phyloP scores from a whole-genome alignment of 2,888 invertebrate species.

The Trissoscelio sp. region DNA sequence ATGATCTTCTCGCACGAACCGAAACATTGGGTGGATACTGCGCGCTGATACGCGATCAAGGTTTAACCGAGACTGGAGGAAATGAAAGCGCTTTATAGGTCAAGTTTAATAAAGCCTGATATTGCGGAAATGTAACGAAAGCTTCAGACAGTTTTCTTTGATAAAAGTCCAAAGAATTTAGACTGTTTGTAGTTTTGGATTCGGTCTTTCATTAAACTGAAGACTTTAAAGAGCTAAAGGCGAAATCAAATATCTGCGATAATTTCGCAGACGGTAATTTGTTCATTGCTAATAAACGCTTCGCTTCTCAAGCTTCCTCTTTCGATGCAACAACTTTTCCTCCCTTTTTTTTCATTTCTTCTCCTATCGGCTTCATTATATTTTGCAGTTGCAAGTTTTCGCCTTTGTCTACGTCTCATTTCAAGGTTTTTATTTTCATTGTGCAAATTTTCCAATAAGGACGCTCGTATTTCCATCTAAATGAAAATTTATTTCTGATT shows the following conservation, averaged over 20 bases:
- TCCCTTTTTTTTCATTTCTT: not conserved
- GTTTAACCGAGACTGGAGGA: slow-evolving; percentile 27
- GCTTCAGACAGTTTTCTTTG: not conserved
- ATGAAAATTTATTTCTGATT: slow-evolving; percentile 44
- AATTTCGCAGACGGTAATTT: slow-evolving; percentile 24
- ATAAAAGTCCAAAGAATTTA: too few species aligned
- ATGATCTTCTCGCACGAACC: slow-evolving; percentile 51
- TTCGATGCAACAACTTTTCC: not conserved
- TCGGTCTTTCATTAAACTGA: too few species aligned
- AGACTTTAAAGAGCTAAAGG: too few species aligned
- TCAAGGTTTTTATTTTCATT: slow-evolving; percentile 35
- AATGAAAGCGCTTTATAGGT: slow-evolving; percentile 47
- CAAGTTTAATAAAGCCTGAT: slow-evolving; percentile 39
- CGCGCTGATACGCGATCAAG: slow-evolving; percentile 48
- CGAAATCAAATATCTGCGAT: slow-evolving; percentile 23
- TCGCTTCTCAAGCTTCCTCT: too few species aligned
- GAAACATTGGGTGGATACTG: slow-evolving; percentile 44
- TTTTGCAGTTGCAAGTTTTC: slow-evolving; percentile 14
- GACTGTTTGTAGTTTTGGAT: too few species aligned
- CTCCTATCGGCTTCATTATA: not conserved
- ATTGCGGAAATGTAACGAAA: slow-evolving; percentile 24
- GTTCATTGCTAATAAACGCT: slow-evolving; percentile 50
- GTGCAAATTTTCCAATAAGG: slow-evolving; percentile 30
- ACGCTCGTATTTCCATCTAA: slow-evolving; percentile 26
- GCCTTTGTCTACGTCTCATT: slow-evolving; percentile 15